These are phyloP conservation scores for Caretta caretta DNA, from an alignment of 2,113 vertebrate species.

Conservation along the genomic window DNA sequence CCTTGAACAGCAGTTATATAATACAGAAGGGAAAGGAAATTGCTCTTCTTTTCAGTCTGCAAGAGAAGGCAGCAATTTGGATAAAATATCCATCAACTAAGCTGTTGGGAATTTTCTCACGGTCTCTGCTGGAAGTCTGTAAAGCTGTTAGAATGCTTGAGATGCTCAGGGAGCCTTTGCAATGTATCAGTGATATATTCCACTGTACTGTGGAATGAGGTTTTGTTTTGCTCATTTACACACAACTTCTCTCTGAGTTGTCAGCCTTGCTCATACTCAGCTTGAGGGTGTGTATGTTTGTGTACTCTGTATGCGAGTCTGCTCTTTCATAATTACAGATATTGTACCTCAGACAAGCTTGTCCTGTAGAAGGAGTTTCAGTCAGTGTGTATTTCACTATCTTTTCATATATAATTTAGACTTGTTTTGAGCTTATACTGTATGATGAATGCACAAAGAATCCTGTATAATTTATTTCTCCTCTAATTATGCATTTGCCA, in stretches of 20 bases:
- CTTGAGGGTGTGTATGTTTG: rapidly evolving
- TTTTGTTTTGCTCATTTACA: background rate
- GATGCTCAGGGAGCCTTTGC: constrained; percentile 19
- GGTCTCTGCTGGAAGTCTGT: constrained; percentile 35
- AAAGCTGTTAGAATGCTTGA: background rate
- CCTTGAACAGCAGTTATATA: constrained; percentile 27
- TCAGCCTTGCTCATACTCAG: rapidly evolving
- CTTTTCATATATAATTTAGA: constrained; percentile 42
- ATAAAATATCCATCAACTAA: constrained; percentile 42
- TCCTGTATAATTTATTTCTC: background rate
- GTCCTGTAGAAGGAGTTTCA: background rate
- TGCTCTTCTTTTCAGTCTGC: constrained; percentile 36
- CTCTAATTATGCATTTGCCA: constrained; percentile 18
- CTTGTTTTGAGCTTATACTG: background rate
- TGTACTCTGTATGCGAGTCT: background rate
- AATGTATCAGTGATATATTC: rapidly evolving
- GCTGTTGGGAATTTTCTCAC: constrained; percentile 25
- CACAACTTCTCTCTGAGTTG: background rate
- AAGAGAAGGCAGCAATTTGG: constrained; percentile 60
- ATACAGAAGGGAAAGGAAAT: constrained; percentile 24
- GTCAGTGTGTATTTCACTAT: background rate
- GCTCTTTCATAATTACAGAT: background rate
- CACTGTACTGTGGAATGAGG: background rate
- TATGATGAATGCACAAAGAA: constrained; percentile 24
- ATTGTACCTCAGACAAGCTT: background rate